Conservation (phyloP, 2,797 vertebrate species). For the Aulostomus chinensis region DNA sequence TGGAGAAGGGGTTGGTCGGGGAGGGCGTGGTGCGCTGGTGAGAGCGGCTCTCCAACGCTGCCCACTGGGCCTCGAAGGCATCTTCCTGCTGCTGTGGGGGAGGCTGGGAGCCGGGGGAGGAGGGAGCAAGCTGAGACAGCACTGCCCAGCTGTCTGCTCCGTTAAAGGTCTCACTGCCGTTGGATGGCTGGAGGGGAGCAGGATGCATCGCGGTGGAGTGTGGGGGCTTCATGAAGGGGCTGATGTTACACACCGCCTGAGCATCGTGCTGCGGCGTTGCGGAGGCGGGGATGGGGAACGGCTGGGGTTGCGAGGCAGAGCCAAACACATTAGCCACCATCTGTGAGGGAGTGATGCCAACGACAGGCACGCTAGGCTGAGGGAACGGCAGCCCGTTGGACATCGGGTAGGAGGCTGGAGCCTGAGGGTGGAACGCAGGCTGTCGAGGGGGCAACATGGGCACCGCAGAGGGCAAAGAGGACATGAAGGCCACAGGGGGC, state of each 20-base stretch:
- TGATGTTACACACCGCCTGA: slow-evolving; percentile 67
- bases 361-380: slow-evolving; percentile 88
- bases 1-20: slow-evolving; percentile 98
- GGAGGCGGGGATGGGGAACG: slow-evolving; percentile 69
- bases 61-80: slow-evolving; percentile 97
- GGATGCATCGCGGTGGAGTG: slow-evolving; percentile 19
- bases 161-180: slow-evolving; percentile 73
- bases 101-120: slow-evolving; percentile 49
- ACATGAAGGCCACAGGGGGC: slow-evolving; percentile 81
- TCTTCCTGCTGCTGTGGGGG: slow-evolving; percentile 77
- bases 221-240: slow-evolving; percentile 69
- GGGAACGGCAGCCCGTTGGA: slow-evolving; percentile 89
- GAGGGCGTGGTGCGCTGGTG: slow-evolving; percentile 93
- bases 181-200: slow-evolving; percentile 56
- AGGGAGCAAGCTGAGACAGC: slow-evolving; percentile 45
- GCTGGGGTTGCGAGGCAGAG: slow-evolving; percentile 85
- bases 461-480: slow-evolving; percentile 80
- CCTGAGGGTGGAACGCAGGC: slow-evolving; percentile 83
- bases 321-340: slow-evolving; percentile 98
- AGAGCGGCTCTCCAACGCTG: slow-evolving; percentile 89
- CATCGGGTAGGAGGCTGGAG: slow-evolving; percentile 82
- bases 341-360: slow-evolving; percentile 96
- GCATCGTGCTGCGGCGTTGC: slow-evolving; percentile 64
- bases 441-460: slow-evolving; percentile 86
- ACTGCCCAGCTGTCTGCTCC: slow-evolving; percentile 85